Evolutionary conservation across 92 coral and sea anemone genomes (phyloP).

Genomic region (Virgularia gustaviana): DNA sequence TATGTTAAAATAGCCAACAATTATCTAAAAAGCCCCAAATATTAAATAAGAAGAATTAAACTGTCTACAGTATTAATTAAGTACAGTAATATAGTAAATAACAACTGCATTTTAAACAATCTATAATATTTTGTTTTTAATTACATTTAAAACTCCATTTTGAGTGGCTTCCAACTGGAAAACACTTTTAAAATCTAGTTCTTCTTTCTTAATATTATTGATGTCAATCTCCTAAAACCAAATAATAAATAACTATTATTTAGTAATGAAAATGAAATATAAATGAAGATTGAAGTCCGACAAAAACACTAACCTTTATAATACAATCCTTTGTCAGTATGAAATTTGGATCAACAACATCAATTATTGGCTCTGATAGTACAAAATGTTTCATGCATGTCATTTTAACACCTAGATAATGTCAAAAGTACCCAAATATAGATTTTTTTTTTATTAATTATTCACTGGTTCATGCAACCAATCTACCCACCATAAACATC

Average conservation of each 20-base stretch:
- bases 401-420: slow-evolving; percentile 78
- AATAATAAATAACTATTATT: neutral
- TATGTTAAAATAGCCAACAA: slow-evolving; percentile 85
- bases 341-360: slow-evolving; percentile 63
- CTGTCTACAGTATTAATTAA: too few species aligned
- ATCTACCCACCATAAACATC: slow-evolving; percentile 79
- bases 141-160: slow-evolving; percentile 70
- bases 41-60: neutral
- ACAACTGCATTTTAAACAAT: too few species aligned
- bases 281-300: neutral
- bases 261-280: neutral
- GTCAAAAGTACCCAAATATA: neutral
- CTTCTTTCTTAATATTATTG: slow-evolving; percentile 54
- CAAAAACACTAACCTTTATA: slow-evolving; percentile 60
- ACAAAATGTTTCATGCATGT: slow-evolving; percentile 79
- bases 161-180: slow-evolving; percentile 61
- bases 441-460: neutral
- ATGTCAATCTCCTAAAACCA: slow-evolving; percentile 62
- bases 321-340: slow-evolving; percentile 59
- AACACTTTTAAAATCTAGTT: slow-evolving; percentile 73
- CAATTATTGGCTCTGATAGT: slow-evolving; percentile 75
- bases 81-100: too few species aligned
- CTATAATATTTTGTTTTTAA: neutral
- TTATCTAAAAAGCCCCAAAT: slow-evolving; percentile 54
- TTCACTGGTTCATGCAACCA: neutral